These are phyloP conservation scores for Pantherophis guttatus DNA, from an alignment of 2,113 vertebrate genomes.

Conservation along the genomic window DNA sequence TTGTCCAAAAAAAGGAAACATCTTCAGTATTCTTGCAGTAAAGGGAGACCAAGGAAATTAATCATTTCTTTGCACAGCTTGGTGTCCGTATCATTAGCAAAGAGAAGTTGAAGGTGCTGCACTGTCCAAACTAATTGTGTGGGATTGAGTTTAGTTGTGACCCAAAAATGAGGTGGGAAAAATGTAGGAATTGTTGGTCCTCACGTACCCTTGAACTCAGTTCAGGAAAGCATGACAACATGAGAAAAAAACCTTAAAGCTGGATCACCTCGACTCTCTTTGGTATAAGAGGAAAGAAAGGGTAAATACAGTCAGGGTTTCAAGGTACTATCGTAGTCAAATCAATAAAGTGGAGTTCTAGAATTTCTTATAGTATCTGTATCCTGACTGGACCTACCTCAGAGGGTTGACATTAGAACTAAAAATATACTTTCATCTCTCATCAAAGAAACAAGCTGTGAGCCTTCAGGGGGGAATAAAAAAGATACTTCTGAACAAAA, in stretches of 20 bases:
- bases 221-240: not conserved
- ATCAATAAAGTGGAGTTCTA: not conserved
- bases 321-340: not conserved
- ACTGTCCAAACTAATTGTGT: not conserved
- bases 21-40: not conserved
- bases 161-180: not conserved
- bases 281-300: not conserved
- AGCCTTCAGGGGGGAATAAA: not conserved
- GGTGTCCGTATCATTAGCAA: not conserved
- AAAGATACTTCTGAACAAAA: not conserved
- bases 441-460: not conserved
- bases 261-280: not conserved
- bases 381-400: not conserved
- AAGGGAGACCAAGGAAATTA: not conserved
- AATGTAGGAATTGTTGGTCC: not conserved
- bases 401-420: not conserved
- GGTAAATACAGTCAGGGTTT: not conserved
- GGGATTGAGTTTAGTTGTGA: not conserved
- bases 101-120: not conserved
- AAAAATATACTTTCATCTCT: not conserved
- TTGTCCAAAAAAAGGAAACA: not conserved
- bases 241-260: not conserved
- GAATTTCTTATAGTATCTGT: not conserved
- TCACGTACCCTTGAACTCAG: not conserved
- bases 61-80: not conserved